Percentiles rank a stretch among this genome's conserved stretches.
Conservation (phyloP, 2,113 vertebrate genomes). For the Notarius quadriscutis region DNA sequence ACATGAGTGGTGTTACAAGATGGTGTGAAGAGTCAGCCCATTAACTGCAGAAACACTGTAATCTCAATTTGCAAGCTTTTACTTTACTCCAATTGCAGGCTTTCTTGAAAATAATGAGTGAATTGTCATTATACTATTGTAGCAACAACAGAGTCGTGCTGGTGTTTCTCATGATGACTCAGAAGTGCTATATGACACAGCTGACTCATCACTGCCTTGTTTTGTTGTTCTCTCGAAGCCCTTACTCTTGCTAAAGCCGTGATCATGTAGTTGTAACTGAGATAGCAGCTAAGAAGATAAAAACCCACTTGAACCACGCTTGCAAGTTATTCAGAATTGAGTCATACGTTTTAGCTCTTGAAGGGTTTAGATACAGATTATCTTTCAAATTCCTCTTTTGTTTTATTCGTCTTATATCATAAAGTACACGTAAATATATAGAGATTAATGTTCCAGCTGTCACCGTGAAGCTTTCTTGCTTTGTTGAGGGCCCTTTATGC, state of each 20-base stretch:
- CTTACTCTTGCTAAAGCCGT: slow-evolving; percentile 20
- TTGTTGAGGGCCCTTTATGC: background rate
- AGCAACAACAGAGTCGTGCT: slow-evolving; percentile 13
- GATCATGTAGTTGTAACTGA: slow-evolving; percentile 6
- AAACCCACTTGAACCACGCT: background rate
- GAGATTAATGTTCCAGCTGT: background rate
- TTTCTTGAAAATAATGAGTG: slow-evolving; percentile 11
- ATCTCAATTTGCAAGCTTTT: slow-evolving; percentile 43
- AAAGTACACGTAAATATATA: background rate
- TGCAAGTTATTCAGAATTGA: background rate
- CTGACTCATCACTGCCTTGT: slow-evolving; percentile 21
- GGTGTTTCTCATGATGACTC: slow-evolving; percentile 37
- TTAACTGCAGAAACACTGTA: slow-evolving; percentile 45
- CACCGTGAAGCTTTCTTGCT: background rate
- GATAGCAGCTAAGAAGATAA: slow-evolving; percentile 16
- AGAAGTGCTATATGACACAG: slow-evolving; percentile 31
- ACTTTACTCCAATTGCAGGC: background rate
- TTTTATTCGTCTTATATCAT: background rate
- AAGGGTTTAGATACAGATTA: slow-evolving; percentile 5
- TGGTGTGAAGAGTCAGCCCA: slow-evolving; percentile 30
- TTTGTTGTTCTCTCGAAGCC: slow-evolving; percentile 8
- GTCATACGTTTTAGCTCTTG: background rate
- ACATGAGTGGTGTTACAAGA: slow-evolving; percentile 11
- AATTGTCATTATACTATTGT: slow-evolving; percentile 43
- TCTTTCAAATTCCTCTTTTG: background rate